These are phyloP conservation scores for Synergus laeviventris DNA, from an alignment of 2,888 invertebrate species.

Conservation along the genomic window DNA sequence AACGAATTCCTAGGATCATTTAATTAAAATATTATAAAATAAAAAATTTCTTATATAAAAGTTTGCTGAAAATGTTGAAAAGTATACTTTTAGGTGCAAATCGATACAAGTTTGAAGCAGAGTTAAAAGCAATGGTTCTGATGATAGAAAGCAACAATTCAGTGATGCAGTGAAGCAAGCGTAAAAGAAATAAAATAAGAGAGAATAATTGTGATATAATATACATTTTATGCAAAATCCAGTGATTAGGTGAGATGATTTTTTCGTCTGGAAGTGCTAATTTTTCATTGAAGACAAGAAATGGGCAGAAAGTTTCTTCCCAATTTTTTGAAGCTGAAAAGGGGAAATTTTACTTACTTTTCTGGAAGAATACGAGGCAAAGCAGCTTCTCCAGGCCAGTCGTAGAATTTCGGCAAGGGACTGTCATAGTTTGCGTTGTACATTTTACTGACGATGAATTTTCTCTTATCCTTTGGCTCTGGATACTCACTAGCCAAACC, in stretches of 20 bases:
- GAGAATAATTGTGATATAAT: neutral
- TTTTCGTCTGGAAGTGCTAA: slow-evolving; percentile 25
- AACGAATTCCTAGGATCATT: slow-evolving; percentile 18
- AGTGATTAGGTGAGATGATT: slow-evolving; percentile 36
- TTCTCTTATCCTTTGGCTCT: slow-evolving; percentile 86
- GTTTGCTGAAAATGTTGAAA: neutral
- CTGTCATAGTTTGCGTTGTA: slow-evolving; percentile 88
- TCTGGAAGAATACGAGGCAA: slow-evolving; percentile 72
- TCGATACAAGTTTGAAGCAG: neutral
- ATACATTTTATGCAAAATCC: slow-evolving; percentile 3
- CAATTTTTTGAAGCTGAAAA: neutral
- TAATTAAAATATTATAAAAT: slow-evolving; percentile 19
- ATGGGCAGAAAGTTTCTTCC: slow-evolving; percentile 2
- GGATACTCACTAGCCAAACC: slow-evolving; percentile 90
- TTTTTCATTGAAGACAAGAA: neutral
- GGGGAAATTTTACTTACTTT: slow-evolving; percentile 65
- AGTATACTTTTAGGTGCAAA: neutral
- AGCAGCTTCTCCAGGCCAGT: slow-evolving; percentile 75
- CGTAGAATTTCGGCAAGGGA: slow-evolving; percentile 82
- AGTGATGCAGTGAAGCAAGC: slow-evolving; percentile 25
- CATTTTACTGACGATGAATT: slow-evolving; percentile 85
- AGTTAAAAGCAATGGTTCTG: neutral
- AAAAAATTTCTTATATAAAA: neutral
- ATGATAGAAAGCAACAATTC: slow-evolving; percentile 3
- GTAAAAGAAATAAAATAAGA: slow-evolving; percentile 13